Conservation (phyloP, 2,113 vertebrate species). For the Amphiprion percula region DNA sequence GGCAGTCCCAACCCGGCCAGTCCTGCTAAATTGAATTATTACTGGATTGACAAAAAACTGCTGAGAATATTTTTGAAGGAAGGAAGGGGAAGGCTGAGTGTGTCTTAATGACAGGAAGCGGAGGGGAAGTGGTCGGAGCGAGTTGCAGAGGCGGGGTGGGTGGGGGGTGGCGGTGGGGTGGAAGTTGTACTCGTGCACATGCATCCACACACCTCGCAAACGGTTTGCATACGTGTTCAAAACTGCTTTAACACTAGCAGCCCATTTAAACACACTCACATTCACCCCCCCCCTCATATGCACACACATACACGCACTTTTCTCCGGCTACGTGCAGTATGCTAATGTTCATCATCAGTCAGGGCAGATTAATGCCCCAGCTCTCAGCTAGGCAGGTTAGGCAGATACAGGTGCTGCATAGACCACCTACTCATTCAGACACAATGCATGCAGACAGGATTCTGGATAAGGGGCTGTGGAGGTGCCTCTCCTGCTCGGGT, state of each 20-base stretch:
- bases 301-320: conserved; percentile 36
- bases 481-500: conserved; percentile 35
- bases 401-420: conserved; percentile 51
- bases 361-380: conserved; percentile 67
- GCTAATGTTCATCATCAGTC: conserved; percentile 82
- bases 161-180: conserved; percentile 13
- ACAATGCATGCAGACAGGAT: conserved; percentile 62
- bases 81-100: conserved; percentile 63
- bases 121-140: conserved; percentile 69
- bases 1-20: conserved; percentile 77
- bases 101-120: conserved; percentile 82
- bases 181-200: conserved; percentile 43
- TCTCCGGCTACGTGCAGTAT: conserved; percentile 60
- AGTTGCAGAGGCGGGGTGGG: conserved; percentile 29
- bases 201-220: conserved; percentile 40
- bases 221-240: conserved; percentile 27
- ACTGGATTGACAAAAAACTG: conserved; percentile 85
- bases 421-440: conserved; percentile 72
- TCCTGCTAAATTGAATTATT: conserved; percentile 87
- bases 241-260: conserved; percentile 53
- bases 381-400: conserved; percentile 60
- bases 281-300: conserved; percentile 10
- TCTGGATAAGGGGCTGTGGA: conserved; percentile 39
- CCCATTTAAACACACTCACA: conserved; percentile 53
- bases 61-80: conserved; percentile 80